Base-by-base conservation (phyloP, 2,888 invertebrate species). In the Alitta virens region DNA sequence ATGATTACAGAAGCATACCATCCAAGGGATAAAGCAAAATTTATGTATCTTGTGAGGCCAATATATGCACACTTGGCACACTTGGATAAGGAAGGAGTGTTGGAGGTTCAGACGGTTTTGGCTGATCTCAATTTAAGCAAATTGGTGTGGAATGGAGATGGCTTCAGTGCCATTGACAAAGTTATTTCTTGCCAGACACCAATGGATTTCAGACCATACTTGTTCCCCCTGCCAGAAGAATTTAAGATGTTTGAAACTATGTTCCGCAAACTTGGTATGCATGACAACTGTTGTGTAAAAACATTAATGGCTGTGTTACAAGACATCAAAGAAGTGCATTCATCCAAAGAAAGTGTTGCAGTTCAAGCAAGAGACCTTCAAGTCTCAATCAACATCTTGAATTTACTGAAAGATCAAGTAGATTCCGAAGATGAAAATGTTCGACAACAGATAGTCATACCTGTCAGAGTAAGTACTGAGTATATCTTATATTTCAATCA, bases 91-190 rank as follows among this genome's bases (percentile, higher is more conserved):
- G 24, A 16, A 14, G 24, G 40, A 23, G n/a, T 40, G 9, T 12
- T n/a, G 0, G 53, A 63, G 7, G 58, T 70, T 25, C 49, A 53
- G 7, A 38, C 27, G 12, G 52, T 18, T 1, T 21, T 70, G 23
- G 12, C 26, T 23, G 27, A 27, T 14, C 50, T 23, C 1, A 24
- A 50, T 21, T 33, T 67, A 18, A 23, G 24, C n/a, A 52, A 61
- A 12, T 72, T 69, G 71, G 56, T 72, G 12, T 72, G 72, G 72
- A 62, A 69, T 61, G 72, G 72, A 9, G 62, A 68, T 60, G 72
- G 70, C 9, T 72, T 72, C 46, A 51, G 55, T 12, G 18, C 62
- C 12, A 16, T 46, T 12, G 51, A 60, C 5, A 24, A 51, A 12
- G 56, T 70, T 14, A 33, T 59, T 7, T 21, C 67, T 18, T 46